phyloP scores from a whole-genome alignment of 1,140 invertebrate genomes.

The Pectinophora gossypiella region DNA sequence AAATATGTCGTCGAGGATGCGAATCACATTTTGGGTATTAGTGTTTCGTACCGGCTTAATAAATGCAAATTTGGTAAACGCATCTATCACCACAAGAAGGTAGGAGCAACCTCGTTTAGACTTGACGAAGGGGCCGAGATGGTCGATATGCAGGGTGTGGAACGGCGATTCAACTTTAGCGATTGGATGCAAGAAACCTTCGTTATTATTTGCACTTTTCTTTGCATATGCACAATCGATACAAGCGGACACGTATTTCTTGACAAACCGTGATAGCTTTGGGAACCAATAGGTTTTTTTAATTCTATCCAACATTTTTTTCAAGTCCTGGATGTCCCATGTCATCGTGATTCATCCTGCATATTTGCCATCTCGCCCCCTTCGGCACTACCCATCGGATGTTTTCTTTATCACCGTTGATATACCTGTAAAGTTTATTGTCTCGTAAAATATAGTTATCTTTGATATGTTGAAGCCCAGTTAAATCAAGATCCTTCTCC shows the following conservation, averaged over 20 bases:
- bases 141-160: constrained; percentile 9
- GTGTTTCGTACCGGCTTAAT: constrained; percentile 5
- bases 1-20: too few species aligned
- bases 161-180: constrained; percentile 1
- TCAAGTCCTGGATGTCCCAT: too few species aligned
- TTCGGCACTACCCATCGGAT: constrained; percentile 1
- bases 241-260: constrained; percentile 7
- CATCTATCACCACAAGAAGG: constrained; percentile 3
- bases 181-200: constrained; percentile 13
- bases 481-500: background rate
- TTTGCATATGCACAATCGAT: constrained; percentile 16
- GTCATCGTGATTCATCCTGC: too few species aligned
- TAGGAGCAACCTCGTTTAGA: background rate
- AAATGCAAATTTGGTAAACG: constrained; percentile 6
- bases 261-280: too few species aligned
- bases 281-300: too few species aligned
- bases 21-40: background rate
- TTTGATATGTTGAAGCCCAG: background rate
- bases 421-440: background rate
- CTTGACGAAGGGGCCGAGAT: constrained; percentile 5
- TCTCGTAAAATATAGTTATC: background rate
- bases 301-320: too few species aligned
- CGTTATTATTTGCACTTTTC: background rate
- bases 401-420: background rate
- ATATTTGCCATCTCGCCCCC: constrained; percentile 5